Evolutionary conservation across 2,797 vertebrate species (phyloP), one percentile per base, ranked within the genome.

Genomic region (Steatocranus sp.): DNA sequence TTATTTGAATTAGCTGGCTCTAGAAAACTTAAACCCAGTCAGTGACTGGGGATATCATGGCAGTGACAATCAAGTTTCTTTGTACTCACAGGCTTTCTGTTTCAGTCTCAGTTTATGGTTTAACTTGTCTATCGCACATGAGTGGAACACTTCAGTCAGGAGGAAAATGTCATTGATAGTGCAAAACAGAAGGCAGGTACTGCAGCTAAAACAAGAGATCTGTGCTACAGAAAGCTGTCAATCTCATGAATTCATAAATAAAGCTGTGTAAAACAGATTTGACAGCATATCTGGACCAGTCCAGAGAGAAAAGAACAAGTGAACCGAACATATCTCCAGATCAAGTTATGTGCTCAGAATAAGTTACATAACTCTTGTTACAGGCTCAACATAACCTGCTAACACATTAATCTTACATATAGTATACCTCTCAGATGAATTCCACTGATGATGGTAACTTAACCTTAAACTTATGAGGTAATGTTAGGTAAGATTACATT

Each of bases 101-200:
- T 63, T 20, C 32, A 61, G 10, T 17, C 30, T 61, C 56, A 8
- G 56, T 61, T n/a, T n/a, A 5, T 61, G 30, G 30, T 61, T 61
- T n/a, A 61, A 34, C 30, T 0, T 61, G 10, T 61, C 56, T 61
- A n/a, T 36, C 2, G 7, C 11, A 36, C 32, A 0, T 23, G 11
- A 20, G 11, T 63, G n/a, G 10, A 38, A 23, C 7, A 1, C 34
- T 23, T 63, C 32, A 38, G 32, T 20, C 32, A 36, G 11, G 58
- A 63, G 11, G 11, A 38, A 23, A 36, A 66, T 20, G 20, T 1
- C 12, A 18, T 4, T 6, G 9, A 10, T 12, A 34, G 2, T 15
- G 34, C 3, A 41, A 0, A 68, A 41, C 3, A 68, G 3, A 43
- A 68, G 12, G 0, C 8, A 23, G 1, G 1, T 25, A 38, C 36